Percentiles rank a stretch among this genome's conserved stretches.
Evolutionary conservation across 53 echinoderm and acorn worm genomes (phyloP).

Genomic region (Crossaster papposus): DNA sequence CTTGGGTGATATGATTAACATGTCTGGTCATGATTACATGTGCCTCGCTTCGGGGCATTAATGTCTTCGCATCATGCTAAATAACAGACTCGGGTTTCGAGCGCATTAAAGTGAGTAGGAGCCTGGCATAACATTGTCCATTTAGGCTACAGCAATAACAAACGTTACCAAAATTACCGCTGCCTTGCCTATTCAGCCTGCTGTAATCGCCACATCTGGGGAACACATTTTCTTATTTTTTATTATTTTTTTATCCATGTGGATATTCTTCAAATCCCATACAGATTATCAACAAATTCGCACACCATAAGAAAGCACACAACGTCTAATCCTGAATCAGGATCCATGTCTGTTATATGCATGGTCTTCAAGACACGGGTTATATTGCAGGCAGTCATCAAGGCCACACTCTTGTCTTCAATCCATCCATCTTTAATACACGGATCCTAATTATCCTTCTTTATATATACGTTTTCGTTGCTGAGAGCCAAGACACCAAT

Average conservation of each 20-base stretch:
- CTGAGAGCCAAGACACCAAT: background rate
- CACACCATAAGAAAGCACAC: background rate
- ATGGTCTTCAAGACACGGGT: background rate
- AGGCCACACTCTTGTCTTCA: background rate
- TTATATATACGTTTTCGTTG: background rate
- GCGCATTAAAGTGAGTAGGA: background rate
- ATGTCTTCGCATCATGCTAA: background rate
- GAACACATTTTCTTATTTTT: background rate
- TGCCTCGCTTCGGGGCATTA: background rate
- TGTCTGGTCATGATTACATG: constrained; percentile 4
- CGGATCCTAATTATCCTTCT: background rate
- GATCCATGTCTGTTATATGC: background rate
- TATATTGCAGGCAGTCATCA: background rate
- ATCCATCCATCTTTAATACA: background rate
- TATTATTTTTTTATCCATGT: background rate
- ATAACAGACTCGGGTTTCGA: background rate
- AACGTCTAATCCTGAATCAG: background rate
- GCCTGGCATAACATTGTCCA: background rate
- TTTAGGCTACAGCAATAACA: background rate
- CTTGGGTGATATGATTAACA: background rate
- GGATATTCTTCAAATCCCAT: background rate
- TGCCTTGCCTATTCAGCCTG: background rate
- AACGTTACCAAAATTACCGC: background rate
- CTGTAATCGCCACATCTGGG: background rate
- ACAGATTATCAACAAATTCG: background rate